Evolutionary conservation across 2,113 vertebrate genomes (phyloP).

Genomic region (Sinosuthora webbiana): DNA sequence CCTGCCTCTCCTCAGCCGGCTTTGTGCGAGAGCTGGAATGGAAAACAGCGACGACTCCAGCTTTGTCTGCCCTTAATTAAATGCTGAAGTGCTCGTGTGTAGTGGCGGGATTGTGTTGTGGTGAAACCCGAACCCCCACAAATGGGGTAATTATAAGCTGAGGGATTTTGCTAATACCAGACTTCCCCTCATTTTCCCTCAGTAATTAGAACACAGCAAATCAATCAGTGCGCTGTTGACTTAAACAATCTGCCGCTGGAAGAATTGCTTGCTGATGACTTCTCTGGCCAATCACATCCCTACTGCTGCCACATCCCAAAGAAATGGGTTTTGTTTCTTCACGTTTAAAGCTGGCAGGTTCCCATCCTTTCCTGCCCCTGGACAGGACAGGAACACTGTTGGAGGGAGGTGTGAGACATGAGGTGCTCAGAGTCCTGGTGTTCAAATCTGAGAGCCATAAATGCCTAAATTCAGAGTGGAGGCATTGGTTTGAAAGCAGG

Average conservation of each 20-base stretch:
- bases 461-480: not conserved
- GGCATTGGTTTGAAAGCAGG: not conserved
- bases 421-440: not conserved
- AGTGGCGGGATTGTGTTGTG: not conserved
- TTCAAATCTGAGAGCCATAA: not conserved
- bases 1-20: not conserved
- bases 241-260: conserved; percentile 13
- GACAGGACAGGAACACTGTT: not conserved
- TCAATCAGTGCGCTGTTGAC: conserved; percentile 27
- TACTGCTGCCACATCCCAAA: not conserved
- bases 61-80: conserved; percentile 64
- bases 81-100: conserved; percentile 8
- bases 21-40: not conserved
- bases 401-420: not conserved
- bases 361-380: not conserved
- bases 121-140: not conserved
- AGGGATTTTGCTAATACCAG: conserved; percentile 46
- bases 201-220: conserved; percentile 60
- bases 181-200: conserved; percentile 2
- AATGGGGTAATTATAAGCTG: conserved; percentile 36
- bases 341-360: not conserved
- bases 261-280: not conserved
- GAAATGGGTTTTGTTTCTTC: not conserved
- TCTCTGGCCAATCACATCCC: not conserved
- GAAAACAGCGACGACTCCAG: conserved; percentile 5